phyloP scores from a whole-genome alignment of 92 coral and sea anemone species.

The Epizoanthus ramosus region DNA sequence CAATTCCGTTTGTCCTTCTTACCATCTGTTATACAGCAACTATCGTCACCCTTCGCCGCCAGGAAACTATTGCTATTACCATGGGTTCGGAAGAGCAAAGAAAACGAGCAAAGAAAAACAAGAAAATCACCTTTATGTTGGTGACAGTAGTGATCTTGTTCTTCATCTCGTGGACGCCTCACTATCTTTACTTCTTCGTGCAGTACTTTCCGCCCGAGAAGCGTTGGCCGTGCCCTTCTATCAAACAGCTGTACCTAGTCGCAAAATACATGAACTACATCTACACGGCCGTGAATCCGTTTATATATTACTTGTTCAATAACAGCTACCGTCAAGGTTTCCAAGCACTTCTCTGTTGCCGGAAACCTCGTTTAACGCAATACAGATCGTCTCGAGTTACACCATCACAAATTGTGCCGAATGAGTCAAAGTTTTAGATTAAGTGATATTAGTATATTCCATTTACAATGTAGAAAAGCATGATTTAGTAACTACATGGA shows the following conservation, averaged over 20 bases:
- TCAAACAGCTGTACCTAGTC: slow-evolving; percentile 7
- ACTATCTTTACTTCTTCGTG: slow-evolving; percentile 25
- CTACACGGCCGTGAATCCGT: slow-evolving; percentile 33
- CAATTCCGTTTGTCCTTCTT: slow-evolving; percentile 29
- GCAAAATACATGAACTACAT: slow-evolving; percentile 37
- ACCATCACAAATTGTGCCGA: not conserved
- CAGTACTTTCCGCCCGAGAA: slow-evolving; percentile 13
- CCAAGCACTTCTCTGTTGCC: slow-evolving; percentile 10
- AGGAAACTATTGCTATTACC: slow-evolving; percentile 3
- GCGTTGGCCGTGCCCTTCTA: slow-evolving; percentile 6
- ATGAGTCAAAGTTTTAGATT: not conserved
- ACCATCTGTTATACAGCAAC: slow-evolving; percentile 14
- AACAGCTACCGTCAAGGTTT: slow-evolving; percentile 20
- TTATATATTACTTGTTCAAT: slow-evolving; percentile 20
- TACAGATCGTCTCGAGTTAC: not conserved
- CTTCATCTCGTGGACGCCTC: slow-evolving; percentile 29
- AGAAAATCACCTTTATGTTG: slow-evolving; percentile 12
- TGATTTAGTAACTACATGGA: no score
- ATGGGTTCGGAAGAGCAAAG: not conserved
- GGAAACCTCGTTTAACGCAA: not conserved
- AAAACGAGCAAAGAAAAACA: slow-evolving; percentile 4
- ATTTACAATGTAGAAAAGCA: no score
- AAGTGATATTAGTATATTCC: no score
- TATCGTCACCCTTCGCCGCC: slow-evolving; percentile 5
- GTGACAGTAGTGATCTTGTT: slow-evolving; percentile 4